Evolutionary conservation across 2,113 vertebrate genomes (phyloP).

Genomic region (Tachycineta bicolor): DNA sequence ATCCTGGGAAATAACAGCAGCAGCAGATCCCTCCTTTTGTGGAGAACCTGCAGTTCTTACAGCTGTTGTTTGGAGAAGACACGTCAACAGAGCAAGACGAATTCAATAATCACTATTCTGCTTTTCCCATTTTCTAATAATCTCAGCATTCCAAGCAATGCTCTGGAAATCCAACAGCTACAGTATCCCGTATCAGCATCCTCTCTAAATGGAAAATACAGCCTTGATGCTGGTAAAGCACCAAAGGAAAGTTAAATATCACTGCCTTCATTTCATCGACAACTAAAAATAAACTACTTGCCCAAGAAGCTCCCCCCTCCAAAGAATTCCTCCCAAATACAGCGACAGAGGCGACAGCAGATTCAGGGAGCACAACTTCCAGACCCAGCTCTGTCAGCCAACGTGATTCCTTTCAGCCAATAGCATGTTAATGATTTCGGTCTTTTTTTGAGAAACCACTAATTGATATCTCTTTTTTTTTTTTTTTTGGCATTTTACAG

Average conservation of each 20-base stretch:
- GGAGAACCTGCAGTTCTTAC: background rate
- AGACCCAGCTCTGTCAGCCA: background rate
- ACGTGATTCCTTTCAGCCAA: background rate
- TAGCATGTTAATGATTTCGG: background rate
- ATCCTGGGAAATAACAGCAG: background rate
- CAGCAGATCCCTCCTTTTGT: accelerated
- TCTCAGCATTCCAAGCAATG: background rate
- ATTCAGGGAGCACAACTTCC: background rate
- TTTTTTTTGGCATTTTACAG: background rate
- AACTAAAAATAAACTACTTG: background rate
- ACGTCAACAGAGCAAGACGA: accelerated
- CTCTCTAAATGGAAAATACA: background rate
- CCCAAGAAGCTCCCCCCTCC: background rate
- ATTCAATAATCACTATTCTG: background rate
- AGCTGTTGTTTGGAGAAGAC: background rate
- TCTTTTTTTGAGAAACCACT: background rate
- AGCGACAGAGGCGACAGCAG: background rate
- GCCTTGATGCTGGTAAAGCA: background rate
- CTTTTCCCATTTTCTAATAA: background rate
- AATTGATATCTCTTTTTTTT: background rate
- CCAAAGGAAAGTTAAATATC: background rate
- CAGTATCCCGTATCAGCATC: background rate
- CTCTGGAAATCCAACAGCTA: background rate
- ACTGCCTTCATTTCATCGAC: background rate
- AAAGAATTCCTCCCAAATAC: background rate